Base-by-base conservation (phyloP, 2,113 vertebrate genomes). In the Notarius lentiginosus region DNA sequence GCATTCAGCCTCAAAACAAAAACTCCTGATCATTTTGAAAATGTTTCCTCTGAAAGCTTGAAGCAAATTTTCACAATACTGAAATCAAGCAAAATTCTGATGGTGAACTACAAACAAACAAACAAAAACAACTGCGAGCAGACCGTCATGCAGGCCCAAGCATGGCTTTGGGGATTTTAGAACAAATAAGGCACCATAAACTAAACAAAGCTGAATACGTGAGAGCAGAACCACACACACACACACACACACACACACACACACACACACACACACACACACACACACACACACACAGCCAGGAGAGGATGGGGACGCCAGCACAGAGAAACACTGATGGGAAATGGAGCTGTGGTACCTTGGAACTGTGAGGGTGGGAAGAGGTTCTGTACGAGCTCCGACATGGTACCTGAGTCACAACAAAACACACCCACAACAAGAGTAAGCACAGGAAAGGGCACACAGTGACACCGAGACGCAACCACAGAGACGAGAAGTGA, bases 301-400 rank as follows among this genome's bases (percentile, higher is more conserved):
- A 88, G 79, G 56, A 87, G 34, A 61, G 68, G 41, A 41, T 3
- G 41, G 41, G 41, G 34, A 86, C 0, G 91, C 83, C 68, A 12
- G 91, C 91, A 86, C 68, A 88, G 30, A 76, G 58, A 63, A 83
- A 61, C 30, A 47, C 2, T 81, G 56, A 3, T 87, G 79, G 87
- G 81, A 77, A 70, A 86, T 53, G 82, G 81, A 68, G 1, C 3
- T 73, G 49, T 86, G 86, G 77, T 96, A 95, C 95, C 95, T 96
- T 96, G 95, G 90, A 96, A 96, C 90, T 95, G 95, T 90, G 95
- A 96, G 89, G 95, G 95, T 92, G 95, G 95, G 91, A 96, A 95
- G 92, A 96, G 95, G 89, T 96, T 95, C 91, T 96, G 95, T 92
- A 96, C 95, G 90, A 96, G 96, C 92, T 96, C 95, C 94, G 87